These are phyloP conservation scores for Poecilobothrus nobilitatus DNA, from an alignment of 2,888 invertebrate genomes.

Conservation along the genomic window DNA sequence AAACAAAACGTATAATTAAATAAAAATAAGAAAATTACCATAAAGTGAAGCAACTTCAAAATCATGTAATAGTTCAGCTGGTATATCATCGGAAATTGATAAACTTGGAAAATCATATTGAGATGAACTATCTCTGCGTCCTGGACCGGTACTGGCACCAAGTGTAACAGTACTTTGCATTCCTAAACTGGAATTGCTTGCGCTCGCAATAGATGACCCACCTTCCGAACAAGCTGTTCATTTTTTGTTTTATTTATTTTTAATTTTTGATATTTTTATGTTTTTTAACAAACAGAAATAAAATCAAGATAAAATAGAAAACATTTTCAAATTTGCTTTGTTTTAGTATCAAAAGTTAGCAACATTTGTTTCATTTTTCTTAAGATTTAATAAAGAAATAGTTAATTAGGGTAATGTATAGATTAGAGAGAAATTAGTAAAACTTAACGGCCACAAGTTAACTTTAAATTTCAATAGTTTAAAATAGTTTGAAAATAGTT, in stretches of 20 bases:
- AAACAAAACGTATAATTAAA: constrained; percentile 21
- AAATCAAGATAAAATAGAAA: not conserved
- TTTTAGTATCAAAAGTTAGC: not conserved
- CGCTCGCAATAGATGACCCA: constrained; percentile 43
- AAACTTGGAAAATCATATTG: constrained; percentile 47
- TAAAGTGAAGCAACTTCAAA: constrained; percentile 40
- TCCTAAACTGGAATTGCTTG: constrained; percentile 40
- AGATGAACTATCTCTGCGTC: constrained; percentile 39
- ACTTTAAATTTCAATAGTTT: too few relatives aligned
- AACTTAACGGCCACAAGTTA: too few relatives aligned
- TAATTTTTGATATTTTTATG: constrained; percentile 16
- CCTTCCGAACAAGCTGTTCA: constrained; percentile 42
- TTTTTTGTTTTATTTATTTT: constrained; percentile 13
- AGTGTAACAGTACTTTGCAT: constrained; percentile 37
- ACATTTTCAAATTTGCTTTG: not conserved
- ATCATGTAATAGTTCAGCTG: constrained; percentile 41
- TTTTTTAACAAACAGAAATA: not conserved
- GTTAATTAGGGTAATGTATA: too few relatives aligned
- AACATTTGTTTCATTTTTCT: not conserved
- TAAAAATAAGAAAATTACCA: constrained; percentile 34
- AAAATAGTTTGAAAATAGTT: too few relatives aligned
- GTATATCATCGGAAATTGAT: constrained; percentile 43
- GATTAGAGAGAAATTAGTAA: too few relatives aligned
- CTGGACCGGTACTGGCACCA: constrained; percentile 26
- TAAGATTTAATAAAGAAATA: not conserved